Base-by-base conservation (phyloP, 2,797 vertebrate species). In the Acridotheres tristis region DNA sequence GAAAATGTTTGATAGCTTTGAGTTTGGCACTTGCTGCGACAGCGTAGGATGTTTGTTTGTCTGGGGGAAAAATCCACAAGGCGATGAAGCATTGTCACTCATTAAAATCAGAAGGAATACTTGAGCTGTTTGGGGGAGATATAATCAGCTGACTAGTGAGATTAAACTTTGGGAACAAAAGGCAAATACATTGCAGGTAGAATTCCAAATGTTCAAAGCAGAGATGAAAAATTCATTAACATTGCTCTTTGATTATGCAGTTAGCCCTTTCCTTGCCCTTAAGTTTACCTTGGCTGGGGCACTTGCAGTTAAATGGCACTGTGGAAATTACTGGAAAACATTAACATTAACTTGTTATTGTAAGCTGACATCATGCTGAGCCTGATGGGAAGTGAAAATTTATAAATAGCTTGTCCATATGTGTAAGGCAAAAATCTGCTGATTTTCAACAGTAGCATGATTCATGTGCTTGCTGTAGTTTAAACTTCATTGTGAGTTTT, bases 241-340 rank as follows among this genome's bases (percentile, higher is more conserved):
- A 40, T 73, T 96, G 58, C 88, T 97, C 93, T 97, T 93, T 97
- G 93, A 96, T 97, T 96, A 96, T 96, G 85, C 90, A 96, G 91
- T 96, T 97, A 96, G 96, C 91, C 92, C 91, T 96, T 96, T 95
- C 94, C 96, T 97, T 97, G 88, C 96, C 96, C 95, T 94, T 6
- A 74, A 59, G 93, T 98, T 98, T 98, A 97, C 97, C 97, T 98
- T 98, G 98, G 96, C 96, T 87, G 34, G 75, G 90, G 95, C 88
- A 90, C 82, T 97, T 93, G 97, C 88, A 97, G 95, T 97, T 97
- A 98, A 98, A 98, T 95, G 94, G 94, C 96, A 95, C 94, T 91
- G 96, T 96, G 96, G 97, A 97, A 98, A 98, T 98, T 96, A 97
- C 97, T 98, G 98, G 97, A 98, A 98, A 98, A 97, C 97, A 98